These are phyloP conservation scores for Oncorhynchus nerka DNA, from an alignment of 2,113 vertebrate species.

Conservation along the genomic window DNA sequence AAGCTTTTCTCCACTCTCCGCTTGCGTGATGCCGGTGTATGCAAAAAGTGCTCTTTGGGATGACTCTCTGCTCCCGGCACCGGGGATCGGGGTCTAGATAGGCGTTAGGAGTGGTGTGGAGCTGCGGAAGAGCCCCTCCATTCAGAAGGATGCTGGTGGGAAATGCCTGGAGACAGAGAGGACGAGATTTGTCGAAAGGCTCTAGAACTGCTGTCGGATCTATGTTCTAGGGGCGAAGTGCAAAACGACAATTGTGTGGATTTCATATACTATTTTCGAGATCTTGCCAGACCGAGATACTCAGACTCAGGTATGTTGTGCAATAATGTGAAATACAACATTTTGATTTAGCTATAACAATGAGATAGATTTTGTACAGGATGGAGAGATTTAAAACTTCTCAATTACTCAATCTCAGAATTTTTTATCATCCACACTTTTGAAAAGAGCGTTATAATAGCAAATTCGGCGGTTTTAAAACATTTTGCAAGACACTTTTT, in stretches of 20 bases:
- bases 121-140: constrained; percentile 78
- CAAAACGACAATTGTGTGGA: constrained; percentile 93
- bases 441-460: neutral
- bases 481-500: neutral
- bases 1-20: no score
- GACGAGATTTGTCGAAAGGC: constrained; percentile 98
- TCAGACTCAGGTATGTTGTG: constrained; percentile 83
- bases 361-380: no score
- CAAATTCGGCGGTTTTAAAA: neutral
- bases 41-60: no score
- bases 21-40: no score
- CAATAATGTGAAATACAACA: neutral
- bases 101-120: constrained; percentile 31
- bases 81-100: neutral
- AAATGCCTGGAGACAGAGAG: constrained; percentile 97
- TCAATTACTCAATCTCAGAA: no score
- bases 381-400: no score
- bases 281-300: constrained; percentile 88
- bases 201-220: constrained; percentile 93
- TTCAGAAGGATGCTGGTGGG: constrained; percentile 96
- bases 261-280: constrained; percentile 94
- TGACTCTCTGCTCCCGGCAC: neutral
- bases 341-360: neutral
- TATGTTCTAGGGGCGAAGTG: constrained; percentile 92
- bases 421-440: neutral